Base-by-base conservation (phyloP, 2,113 vertebrate genomes). In the Prionailurus bengalensis region DNA sequence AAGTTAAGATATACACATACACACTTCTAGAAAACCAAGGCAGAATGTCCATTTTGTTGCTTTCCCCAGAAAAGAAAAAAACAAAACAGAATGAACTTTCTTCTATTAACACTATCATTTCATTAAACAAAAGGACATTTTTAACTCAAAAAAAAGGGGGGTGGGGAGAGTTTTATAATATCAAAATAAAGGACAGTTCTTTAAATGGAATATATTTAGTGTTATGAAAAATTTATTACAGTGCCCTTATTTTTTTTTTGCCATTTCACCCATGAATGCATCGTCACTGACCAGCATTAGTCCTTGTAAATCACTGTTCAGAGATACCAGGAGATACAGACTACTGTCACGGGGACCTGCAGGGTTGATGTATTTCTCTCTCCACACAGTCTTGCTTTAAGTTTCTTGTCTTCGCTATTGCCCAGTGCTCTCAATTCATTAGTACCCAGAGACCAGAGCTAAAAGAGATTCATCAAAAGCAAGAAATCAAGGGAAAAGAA, bases 41-140 rank as follows among this genome's bases (percentile, higher is more conserved):
- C 9, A 91, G 33, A 80, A 80, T 84, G 83, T 91, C 39, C 5
- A 31, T 71, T 19, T 65, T 36, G 66, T 29, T 89, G 27, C 5
- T 78, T 97, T 96, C 9, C 27, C 36, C 83, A 71, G 31, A 78
- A 95, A 31, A 16, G 39, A 91, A 48, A 58, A 80, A 86, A 92
- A 36, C 11, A 23, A 80, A 81, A 55, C 0, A 23, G 80, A 88
- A 53, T 16, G 63, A 85, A 33, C 0, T 84, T 70, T 91, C 7
- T 83, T 87, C 17, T 63, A 81, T 4, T 31, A 66, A 90, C 4
- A 86, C 15, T 12, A 70, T 39, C 21, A 53, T 66, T 92, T 85
- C 21, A 21, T 76, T 88, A 88, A 27, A 94, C 45, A 76, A 61
- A 88, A 4, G 4, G 19, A 39, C 33, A 74, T 39, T 94, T 96